Base-by-base conservation (phyloP, 2,888 invertebrate species). In the Carcina quercana region DNA sequence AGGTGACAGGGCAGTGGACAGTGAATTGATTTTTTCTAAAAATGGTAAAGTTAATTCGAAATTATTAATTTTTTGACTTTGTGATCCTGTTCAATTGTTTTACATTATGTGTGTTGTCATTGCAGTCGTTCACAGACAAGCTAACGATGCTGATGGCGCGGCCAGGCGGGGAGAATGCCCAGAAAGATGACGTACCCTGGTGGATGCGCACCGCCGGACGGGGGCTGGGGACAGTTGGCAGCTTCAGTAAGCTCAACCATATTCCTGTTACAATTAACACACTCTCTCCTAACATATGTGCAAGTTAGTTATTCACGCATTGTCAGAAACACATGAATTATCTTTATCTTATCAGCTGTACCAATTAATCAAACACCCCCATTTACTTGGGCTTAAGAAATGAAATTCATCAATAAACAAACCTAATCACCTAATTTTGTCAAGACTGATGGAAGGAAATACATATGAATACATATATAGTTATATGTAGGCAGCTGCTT, bases 161-260 rank as follows among this genome's bases (percentile, higher is more conserved):
- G 59, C 94, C 94, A 43, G 92, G 92, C 50, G 91, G 91, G 68
- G 92, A 93, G 72, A 88, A 88, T 54, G 87, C 83, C 45, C 88
- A 89, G 48, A 91, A 91, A 85, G 94, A 94, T 74, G 93, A 93
- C 73, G 89, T 91, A 50, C 92, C 95, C 48, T 94, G 93, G 94
- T 95, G 92, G 89, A 87, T 95, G 87, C 94, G 93, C 79, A 94
- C 93, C 80, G 92, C 89, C 68, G 93, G 91, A 51, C 88, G 94
- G 61, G 89, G 90, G 47, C 82, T 95, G 53, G 96, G 95, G 44
- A 93, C 93, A 47, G 89, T 92, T 67, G 95, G 92, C 67, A 91
- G 94, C 69, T 87, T 91, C 71, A 86, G 95, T 95, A 86, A 87
- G 91, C 89, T n/a, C n/a, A n/a, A 70, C 60, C 54, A 40, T 45